phyloP scores from a whole-genome alignment of 2,797 vertebrate species.

The Cynodonichthys magdalenae region DNA sequence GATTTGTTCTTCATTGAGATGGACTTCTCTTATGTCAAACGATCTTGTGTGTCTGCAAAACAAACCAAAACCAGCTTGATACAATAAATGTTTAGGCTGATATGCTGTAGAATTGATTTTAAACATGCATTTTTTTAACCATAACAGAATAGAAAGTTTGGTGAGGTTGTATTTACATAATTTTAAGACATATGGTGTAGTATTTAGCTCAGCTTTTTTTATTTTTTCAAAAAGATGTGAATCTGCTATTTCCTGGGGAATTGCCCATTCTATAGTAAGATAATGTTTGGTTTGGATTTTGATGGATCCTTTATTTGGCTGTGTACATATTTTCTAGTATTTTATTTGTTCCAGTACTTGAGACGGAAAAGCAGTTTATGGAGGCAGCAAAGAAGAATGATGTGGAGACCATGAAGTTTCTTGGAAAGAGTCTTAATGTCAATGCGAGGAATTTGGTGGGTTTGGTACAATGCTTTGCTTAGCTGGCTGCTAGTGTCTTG shows the following conservation, averaged over 20 bases:
- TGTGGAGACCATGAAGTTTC: conserved; percentile 84
- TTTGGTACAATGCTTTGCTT: conserved; percentile 23
- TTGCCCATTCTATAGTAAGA: no score
- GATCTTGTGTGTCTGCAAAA: no score
- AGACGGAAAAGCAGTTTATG: conserved; percentile 88
- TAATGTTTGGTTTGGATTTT: no score
- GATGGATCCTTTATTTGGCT: not conserved
- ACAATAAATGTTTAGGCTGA: no score
- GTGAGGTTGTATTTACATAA: not conserved
- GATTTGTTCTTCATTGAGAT: not conserved
- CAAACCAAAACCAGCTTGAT: no score
- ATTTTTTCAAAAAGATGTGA: no score
- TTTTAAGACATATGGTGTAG: not conserved
- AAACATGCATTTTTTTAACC: no score
- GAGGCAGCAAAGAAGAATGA: conserved; percentile 89
- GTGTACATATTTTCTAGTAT: not conserved
- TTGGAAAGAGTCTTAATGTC: conserved; percentile 84
- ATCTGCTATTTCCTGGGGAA: no score
- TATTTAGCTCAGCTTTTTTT: no score
- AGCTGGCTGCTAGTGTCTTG: not conserved
- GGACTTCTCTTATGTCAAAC: no score
- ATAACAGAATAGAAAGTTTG: no score
- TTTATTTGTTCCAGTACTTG: conserved; percentile 80
- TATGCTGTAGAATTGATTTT: no score
- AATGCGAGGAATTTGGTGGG: conserved; percentile 88